Percentiles rank a stretch among this genome's conserved stretches.
Evolutionary conservation across 2,797 vertebrate species (phyloP).

Genomic region (Pipistrellus pygmaeus): DNA sequence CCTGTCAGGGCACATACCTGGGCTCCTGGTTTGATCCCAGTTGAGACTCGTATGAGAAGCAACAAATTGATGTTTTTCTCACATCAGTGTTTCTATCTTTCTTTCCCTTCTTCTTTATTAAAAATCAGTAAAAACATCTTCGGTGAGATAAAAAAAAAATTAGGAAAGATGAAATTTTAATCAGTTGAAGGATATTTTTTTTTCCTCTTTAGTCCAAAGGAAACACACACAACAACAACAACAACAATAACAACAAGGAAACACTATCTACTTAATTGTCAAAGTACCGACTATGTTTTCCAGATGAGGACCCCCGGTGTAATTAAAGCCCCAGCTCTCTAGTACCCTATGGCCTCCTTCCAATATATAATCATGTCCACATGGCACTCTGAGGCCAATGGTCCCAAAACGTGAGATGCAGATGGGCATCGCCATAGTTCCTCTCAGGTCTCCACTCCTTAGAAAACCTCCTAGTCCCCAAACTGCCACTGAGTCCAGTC

Average conservation of each 20-base stretch:
- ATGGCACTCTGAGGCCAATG: background rate
- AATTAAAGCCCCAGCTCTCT: background rate
- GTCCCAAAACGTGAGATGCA: background rate
- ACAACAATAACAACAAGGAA: background rate
- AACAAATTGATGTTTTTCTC: background rate
- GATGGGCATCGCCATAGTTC: rapidly evolving
- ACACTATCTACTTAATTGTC: background rate
- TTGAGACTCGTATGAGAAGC: background rate
- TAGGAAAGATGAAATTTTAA: background rate
- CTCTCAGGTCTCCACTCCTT: background rate
- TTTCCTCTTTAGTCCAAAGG: background rate
- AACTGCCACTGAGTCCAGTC: too few species aligned
- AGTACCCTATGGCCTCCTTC: background rate
- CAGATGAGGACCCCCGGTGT: background rate
- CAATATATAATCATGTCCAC: background rate
- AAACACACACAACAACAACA: background rate
- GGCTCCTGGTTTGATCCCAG: background rate
- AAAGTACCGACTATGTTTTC: background rate
- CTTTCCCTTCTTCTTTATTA: background rate
- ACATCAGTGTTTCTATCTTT: background rate
- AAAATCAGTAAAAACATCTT: background rate
- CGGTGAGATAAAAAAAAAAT: background rate
- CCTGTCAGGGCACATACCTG: background rate
- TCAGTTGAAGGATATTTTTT: background rate
- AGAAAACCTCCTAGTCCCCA: background rate